Conservation (phyloP, 2,113 vertebrate species). For the Oreocharis arfaki region DNA sequence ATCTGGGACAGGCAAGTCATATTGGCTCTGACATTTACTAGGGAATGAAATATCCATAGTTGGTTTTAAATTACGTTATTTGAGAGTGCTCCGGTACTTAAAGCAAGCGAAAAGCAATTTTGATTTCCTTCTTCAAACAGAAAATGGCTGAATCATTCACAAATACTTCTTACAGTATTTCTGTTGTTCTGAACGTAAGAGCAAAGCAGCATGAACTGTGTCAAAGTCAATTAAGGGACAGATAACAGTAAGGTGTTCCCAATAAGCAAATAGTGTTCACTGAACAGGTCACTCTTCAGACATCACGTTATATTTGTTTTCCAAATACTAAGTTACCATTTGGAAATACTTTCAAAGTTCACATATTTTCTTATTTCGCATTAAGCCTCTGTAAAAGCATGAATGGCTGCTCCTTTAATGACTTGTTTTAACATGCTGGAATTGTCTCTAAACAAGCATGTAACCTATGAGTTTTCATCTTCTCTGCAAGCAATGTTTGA, state of each 20-base stretch:
- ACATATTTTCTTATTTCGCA: background rate
- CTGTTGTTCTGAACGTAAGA: background rate
- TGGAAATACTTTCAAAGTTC: background rate
- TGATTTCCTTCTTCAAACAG: slow-evolving; percentile 2
- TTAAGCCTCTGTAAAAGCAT: background rate
- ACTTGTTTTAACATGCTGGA: background rate
- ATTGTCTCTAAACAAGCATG: background rate
- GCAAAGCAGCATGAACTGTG: background rate
- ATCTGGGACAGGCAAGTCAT: slow-evolving; percentile 20
- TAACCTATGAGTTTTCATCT: background rate
- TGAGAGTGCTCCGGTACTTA: background rate
- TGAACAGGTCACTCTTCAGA: background rate
- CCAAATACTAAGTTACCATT: background rate
- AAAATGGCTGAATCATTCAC: background rate
- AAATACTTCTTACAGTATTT: background rate
- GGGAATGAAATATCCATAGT: slow-evolving; percentile 20
- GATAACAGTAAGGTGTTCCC: background rate
- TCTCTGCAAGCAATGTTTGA: background rate
- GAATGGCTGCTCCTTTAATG: background rate
- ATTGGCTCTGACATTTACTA: slow-evolving; percentile 41
- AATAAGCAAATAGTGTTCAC: background rate
- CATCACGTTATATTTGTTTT: background rate
- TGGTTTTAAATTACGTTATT: slow-evolving; percentile 26
- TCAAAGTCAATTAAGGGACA: background rate
- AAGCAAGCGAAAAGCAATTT: slow-evolving; percentile 24